phyloP scores from a whole-genome alignment of 2,888 invertebrate species.

The Macrosiphum euphorbiae region DNA sequence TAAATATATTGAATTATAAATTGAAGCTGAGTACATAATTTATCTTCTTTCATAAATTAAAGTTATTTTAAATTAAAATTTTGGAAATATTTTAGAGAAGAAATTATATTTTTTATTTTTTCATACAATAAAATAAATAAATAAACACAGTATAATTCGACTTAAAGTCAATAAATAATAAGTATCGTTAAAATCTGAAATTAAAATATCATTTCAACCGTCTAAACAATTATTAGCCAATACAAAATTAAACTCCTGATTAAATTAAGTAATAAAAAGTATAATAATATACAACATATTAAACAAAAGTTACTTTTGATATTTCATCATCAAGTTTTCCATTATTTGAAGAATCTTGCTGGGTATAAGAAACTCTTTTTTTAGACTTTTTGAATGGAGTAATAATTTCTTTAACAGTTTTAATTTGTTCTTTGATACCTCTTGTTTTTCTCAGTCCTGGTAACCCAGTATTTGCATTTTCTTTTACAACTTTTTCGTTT shows the following conservation, averaged over 20 bases:
- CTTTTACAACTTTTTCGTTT: too few species aligned
- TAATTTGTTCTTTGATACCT: slow-evolving; percentile 67
- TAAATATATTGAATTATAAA: not conserved
- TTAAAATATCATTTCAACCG: too few species aligned
- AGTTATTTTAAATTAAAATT: not conserved
- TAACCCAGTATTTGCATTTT: not conserved
- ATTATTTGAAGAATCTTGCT: slow-evolving; percentile 65
- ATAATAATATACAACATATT: not conserved
- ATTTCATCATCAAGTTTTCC: slow-evolving; percentile 59
- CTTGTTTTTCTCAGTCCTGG: slow-evolving; percentile 66
- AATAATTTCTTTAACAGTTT: slow-evolving; percentile 66
- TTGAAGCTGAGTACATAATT: not conserved
- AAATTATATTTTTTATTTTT: too few species aligned
- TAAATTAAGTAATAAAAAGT: not conserved
- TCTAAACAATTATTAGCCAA: too few species aligned
- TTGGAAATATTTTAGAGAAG: not conserved
- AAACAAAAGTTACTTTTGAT: slow-evolving; percentile 65
- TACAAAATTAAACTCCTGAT: not conserved
- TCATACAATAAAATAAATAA: too few species aligned
- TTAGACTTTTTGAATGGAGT: slow-evolving; percentile 66
- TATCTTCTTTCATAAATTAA: too few species aligned
- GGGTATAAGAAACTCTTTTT: slow-evolving; percentile 43
- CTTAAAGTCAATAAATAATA: too few species aligned
- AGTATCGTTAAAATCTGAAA: too few species aligned
- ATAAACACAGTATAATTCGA: too few species aligned